Base-by-base conservation (phyloP, 2,888 invertebrate species). In the Ormyrus pomaceus region DNA sequence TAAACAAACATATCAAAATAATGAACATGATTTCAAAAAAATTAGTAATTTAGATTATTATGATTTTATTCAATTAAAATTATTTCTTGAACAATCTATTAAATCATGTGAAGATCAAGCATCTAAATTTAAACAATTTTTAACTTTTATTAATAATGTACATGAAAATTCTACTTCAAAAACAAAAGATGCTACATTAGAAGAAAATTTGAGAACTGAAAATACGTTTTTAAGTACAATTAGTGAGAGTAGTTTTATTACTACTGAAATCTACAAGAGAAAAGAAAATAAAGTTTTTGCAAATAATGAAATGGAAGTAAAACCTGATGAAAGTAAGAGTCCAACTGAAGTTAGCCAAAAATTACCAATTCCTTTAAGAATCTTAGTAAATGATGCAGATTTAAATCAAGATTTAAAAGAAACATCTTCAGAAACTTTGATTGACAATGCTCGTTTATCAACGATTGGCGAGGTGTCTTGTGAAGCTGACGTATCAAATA, bases 391-490 rank as follows among this genome's bases (percentile, higher is more conserved):
- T 19, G 55, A 61, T 10, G 58, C 45, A 45, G 78, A 80, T 53
- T 4, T 69, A 6, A 74, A 71, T 62, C 66, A 71, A 50, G 73
- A 74, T 68, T n/a, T 50, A 11, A 79, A 74, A 50, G 77, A 73
- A 64, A 13, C 19, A 51, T 75, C 75, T 6, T 19, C 46, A 51
- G 77, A 81, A 55, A 13, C 6, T 1, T 34, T 62, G 8, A 69
- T 45, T 46, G 73, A 80, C 10, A 56, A 66, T 9, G 70, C 59
- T 6, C 76, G 81, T n/a, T 77, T 82, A 58, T 82, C 82, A 11
- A 82, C 82, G 9, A 82, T 82, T 11, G 79, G 81, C 9, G 82
- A 82, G 58, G 81, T 81, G 19, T 82, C 82, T 13, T 77, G 66
- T 45, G 82, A 82, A 68, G 64, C 10, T 9, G 78, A 80, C 11